A percentile compares a stretch with the other conserved stretches of the same genome.
phyloP scores from a whole-genome alignment of 2,888 invertebrate species.

The Drosophila fungiperda region DNA sequence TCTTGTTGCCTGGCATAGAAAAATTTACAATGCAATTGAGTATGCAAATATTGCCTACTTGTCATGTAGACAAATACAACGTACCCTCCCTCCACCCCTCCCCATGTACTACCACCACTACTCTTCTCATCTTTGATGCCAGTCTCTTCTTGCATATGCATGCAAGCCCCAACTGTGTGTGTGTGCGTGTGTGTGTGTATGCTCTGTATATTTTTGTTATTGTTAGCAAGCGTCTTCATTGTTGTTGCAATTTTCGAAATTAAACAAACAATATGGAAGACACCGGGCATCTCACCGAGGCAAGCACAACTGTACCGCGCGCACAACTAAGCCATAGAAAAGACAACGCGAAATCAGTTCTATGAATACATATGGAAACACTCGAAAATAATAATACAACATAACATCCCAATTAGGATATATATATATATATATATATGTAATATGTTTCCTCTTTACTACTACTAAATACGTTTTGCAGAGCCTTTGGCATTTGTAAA shows the following conservation, averaged over 20 bases:
- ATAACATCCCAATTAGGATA: not conserved
- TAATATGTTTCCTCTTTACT: too few species aligned
- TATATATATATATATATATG: not conserved
- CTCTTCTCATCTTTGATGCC: conserved; percentile 19
- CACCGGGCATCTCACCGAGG: conserved; percentile 18
- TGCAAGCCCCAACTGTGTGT: conserved; percentile 19
- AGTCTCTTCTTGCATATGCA: conserved; percentile 42
- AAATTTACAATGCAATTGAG: conserved; percentile 84
- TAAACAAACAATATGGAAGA: conserved; percentile 73
- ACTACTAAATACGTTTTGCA: not conserved
- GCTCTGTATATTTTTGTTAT: conserved; percentile 56
- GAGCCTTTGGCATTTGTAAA: not conserved
- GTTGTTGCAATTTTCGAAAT: conserved; percentile 77
- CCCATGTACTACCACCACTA: not conserved
- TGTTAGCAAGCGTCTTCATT: conserved; percentile 64
- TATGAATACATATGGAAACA: not conserved
- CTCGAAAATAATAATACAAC: not conserved
- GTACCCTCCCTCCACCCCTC: conserved; percentile 20
- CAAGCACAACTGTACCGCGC: conserved; percentile 60
- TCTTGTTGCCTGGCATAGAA: conserved; percentile 64
- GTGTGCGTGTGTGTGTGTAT: conserved; percentile 21
- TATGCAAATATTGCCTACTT: conserved; percentile 84
- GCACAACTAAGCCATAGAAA: not conserved
- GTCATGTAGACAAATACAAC: conserved; percentile 76
- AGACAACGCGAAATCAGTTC: conserved; percentile 2